phyloP scores from a whole-genome alignment of 2,113 vertebrate genomes.

The Mus musculus region DNA sequence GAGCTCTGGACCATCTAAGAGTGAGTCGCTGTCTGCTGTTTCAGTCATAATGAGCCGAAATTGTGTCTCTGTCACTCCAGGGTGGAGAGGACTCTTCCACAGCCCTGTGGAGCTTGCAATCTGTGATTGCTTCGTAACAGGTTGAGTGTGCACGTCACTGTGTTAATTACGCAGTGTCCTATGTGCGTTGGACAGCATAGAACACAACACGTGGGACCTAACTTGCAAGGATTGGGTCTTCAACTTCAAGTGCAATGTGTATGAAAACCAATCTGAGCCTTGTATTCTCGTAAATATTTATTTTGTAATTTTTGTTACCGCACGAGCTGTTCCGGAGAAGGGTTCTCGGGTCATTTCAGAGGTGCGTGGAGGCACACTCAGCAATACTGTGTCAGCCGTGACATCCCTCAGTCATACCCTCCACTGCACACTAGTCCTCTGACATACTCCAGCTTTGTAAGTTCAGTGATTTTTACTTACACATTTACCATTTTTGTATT shows the following conservation, averaged over 20 bases:
- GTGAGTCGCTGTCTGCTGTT: not conserved
- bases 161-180: conserved; percentile 86
- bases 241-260: conserved; percentile 95
- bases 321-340: conserved; percentile 85
- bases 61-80: conserved; percentile 19
- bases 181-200: conserved; percentile 83
- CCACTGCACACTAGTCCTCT: not conserved
- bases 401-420: conserved; percentile 74
- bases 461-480: conserved; percentile 79
- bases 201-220: conserved; percentile 82
- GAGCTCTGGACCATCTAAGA: not conserved
- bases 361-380: conserved; percentile 89
- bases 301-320: conserved; percentile 68
- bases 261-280: conserved; percentile 90
- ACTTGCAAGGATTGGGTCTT: conserved; percentile 88
- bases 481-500: conserved; percentile 81
- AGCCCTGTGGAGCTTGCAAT: conserved; percentile 93
- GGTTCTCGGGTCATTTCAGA: conserved; percentile 88
- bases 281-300: conserved; percentile 89
- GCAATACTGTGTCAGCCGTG: conserved; percentile 86
- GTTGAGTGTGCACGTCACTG: conserved; percentile 90
- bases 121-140: conserved; percentile 97
- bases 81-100: conserved; percentile 78
- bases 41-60: conserved; percentile 44
- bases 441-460: conserved; percentile 85